These are phyloP conservation scores for Fulica atra DNA, from an alignment of 2,113 vertebrate species.

Conservation along the genomic window DNA sequence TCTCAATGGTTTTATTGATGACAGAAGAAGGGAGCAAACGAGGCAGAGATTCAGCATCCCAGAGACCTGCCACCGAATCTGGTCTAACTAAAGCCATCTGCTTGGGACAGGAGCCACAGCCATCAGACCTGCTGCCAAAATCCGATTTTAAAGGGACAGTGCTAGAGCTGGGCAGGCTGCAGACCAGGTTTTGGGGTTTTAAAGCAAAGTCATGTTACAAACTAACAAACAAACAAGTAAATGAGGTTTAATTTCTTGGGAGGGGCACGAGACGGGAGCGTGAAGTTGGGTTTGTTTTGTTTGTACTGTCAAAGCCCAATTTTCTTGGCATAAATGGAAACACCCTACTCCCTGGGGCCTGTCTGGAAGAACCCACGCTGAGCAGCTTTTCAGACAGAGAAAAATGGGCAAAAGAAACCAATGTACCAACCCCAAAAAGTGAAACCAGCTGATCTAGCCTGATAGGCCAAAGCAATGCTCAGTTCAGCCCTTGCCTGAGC, in stretches of 20 bases:
- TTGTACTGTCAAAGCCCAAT: background rate
- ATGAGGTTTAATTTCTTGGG: background rate
- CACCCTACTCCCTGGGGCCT: background rate
- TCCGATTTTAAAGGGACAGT: background rate
- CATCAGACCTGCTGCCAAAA: background rate
- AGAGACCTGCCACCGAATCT: background rate
- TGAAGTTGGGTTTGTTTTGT: background rate
- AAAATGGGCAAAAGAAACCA: background rate
- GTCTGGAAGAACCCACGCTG: background rate
- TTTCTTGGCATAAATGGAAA: background rate
- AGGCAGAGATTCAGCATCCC: background rate
- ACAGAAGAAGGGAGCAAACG: background rate
- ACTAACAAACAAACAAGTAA: background rate
- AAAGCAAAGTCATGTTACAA: background rate
- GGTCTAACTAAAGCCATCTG: conserved; percentile 10
- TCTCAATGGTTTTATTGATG: conserved; percentile 26
- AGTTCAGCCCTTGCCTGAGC: background rate
- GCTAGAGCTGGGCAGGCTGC: rapidly evolving
- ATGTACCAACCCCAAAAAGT: background rate
- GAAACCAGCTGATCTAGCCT: background rate
- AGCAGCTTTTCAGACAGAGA: background rate
- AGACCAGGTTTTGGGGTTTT: background rate
- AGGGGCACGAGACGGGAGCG: background rate
- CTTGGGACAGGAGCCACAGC: background rate
- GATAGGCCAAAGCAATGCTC: background rate